Base-by-base conservation (phyloP, 2,113 vertebrate species). In the Corythoichthys intestinalis region DNA sequence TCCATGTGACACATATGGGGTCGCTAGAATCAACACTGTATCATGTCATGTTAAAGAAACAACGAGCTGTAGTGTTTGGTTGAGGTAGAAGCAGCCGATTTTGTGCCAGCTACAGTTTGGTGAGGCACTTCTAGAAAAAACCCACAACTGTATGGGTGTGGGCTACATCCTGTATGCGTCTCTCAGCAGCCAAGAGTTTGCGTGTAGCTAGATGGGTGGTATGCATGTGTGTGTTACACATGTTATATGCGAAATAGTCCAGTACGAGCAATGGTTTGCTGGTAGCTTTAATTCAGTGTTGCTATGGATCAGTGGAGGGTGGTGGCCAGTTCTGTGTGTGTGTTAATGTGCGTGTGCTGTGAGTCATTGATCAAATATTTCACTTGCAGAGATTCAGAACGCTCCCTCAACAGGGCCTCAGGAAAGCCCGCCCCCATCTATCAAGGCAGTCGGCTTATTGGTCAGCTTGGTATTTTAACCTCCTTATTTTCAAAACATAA, bases 301-400 rank as follows among this genome's bases (percentile, higher is more conserved):
- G 44, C 44, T 15, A 47, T 15, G 61, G 44, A 28, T 34, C 61
- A 34, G 61, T 13, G 44, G 44, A 63, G 61, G 44, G 46, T 34
- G 60, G 39, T 39, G 17, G 61, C 44, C 41, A 34, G 13, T 20
- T 14, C 41, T 6, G 41, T 13, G 61, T 12, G n/a, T 67, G 38
- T 63, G 57, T 69, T 34, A 41, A 12, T 44, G 63, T 61, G 47
- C 66, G 20, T 65, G 57, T 67, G 37, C 41, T 28, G n/a, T 92
- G 92, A 93, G 78, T 93, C 91, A 92, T 83, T 89, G 86, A 92
- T 91, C 77, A 91, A 90, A 88, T 88, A 92, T 93, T 91, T 92
- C 78, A 77, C 89, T 85, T 81, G 74, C 86, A 71, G 67, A 80
- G 84, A 80, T 81, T 78, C 65, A 2, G 67, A 76, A 70, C 71